Evolutionary conservation across 2,797 vertebrate species (phyloP).

Genomic region (Schizopygopsis pylzovi): DNA sequence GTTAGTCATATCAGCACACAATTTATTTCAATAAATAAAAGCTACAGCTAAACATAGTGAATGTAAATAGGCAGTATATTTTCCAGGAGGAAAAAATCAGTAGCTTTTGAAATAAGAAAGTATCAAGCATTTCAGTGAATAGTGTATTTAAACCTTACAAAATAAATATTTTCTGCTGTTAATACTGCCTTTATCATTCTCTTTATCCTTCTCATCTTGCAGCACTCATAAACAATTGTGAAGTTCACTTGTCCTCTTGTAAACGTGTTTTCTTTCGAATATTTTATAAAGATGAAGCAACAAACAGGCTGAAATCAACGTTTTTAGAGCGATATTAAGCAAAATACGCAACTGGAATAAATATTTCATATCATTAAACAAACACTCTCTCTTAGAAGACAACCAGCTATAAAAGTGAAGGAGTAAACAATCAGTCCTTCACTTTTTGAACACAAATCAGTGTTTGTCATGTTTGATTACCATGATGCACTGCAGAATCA

Average conservation of each 20-base stretch:
- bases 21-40: slow-evolving; percentile 69
- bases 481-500: slow-evolving; percentile 16
- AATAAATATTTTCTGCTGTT: slow-evolving; percentile 23
- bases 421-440: not conserved
- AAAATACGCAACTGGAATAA: slow-evolving; percentile 17
- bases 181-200: slow-evolving; percentile 5
- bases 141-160: slow-evolving; percentile 39
- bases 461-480: slow-evolving; percentile 24
- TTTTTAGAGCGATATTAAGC: slow-evolving; percentile 11
- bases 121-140: slow-evolving; percentile 18
- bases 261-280: not conserved
- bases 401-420: not conserved
- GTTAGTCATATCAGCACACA: slow-evolving; percentile 43
- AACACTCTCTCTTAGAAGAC: slow-evolving; percentile 15
- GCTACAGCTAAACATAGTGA: slow-evolving; percentile 49
- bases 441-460: not conserved
- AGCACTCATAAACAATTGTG: slow-evolving; percentile 5
- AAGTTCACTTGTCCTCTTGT: not conserved
- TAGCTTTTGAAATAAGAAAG: slow-evolving; percentile 48
- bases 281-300: slow-evolving; percentile 11
- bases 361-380: slow-evolving; percentile 33
- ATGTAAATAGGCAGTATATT: slow-evolving; percentile 47
- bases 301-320: slow-evolving; percentile 12
- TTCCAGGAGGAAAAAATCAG: slow-evolving; percentile 46
- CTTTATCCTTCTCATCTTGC: slow-evolving; percentile 3